These are phyloP conservation scores for Aphis gossypii DNA, from an alignment of 1,140 invertebrate species.

Conservation along the genomic window DNA sequence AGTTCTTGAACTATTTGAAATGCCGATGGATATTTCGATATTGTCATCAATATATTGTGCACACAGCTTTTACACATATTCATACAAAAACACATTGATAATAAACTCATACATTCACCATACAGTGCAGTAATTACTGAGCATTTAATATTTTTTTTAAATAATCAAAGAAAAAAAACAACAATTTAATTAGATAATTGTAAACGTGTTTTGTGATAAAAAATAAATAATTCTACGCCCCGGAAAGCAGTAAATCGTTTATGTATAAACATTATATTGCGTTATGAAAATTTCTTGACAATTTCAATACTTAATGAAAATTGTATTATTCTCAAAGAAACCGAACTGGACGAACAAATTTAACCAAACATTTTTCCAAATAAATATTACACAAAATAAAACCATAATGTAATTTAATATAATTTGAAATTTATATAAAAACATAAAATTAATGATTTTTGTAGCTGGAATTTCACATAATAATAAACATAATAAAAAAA, in stretches of 20 bases:
- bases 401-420: too few species aligned
- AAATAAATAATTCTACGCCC: too few species aligned
- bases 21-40: not conserved
- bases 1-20: not conserved
- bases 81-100: not conserved
- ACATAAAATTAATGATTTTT: too few species aligned
- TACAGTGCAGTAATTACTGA: not conserved
- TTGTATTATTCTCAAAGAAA: not conserved
- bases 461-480: too few species aligned
- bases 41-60: not conserved
- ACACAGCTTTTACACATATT: not conserved
- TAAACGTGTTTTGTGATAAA: not conserved
- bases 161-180: not conserved
- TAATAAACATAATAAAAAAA: too few species aligned
- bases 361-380: too few species aligned
- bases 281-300: not conserved
- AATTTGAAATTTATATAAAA: too few species aligned
- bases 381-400: too few species aligned
- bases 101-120: not conserved
- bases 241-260: not conserved
- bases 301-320: not conserved
- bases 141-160: not conserved
- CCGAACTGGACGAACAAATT: too few species aligned
- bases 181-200: not conserved
- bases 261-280: not conserved